phyloP scores from a whole-genome alignment of 2,113 vertebrate species.

The Tachysurus fulvidraco region DNA sequence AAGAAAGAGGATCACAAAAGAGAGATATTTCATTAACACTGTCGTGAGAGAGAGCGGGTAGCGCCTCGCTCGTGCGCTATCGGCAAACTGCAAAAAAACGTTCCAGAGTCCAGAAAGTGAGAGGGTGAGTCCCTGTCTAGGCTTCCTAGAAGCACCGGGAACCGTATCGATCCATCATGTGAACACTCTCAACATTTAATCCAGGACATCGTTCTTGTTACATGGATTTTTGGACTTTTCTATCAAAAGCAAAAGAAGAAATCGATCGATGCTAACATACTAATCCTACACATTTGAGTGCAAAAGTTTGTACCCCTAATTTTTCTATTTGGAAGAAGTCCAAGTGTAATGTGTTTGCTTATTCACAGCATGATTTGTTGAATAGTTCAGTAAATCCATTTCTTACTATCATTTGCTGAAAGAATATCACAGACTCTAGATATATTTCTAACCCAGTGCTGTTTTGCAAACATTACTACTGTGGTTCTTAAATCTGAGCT shows the following conservation, averaged over 20 bases:
- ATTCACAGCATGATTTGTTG: neutral
- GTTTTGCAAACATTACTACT: neutral
- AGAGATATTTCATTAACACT: conserved; percentile 67
- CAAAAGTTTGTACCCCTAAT: neutral
- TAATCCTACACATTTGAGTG: neutral
- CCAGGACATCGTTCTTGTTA: neutral
- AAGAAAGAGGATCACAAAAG: neutral
- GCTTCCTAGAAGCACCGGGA: conserved; percentile 4
- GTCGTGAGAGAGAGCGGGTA: conserved; percentile 42
- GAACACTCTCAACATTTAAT: neutral
- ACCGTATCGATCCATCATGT: neutral
- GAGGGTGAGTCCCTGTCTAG: neutral
- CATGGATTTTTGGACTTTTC: neutral
- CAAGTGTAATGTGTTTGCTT: neutral
- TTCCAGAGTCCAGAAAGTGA: conserved; percentile 13
- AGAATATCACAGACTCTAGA: neutral
- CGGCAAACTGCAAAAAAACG: conserved; percentile 43
- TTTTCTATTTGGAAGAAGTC: neutral
- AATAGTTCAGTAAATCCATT: neutral
- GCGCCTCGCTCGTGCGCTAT: neutral
- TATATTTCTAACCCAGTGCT: neutral
- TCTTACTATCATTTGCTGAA: neutral
- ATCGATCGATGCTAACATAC: neutral
- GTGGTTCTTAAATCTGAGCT: neutral
- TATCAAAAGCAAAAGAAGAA: neutral